phyloP scores from a whole-genome alignment of 1,140 invertebrate species.

The Leptonema lineaticorne region DNA sequence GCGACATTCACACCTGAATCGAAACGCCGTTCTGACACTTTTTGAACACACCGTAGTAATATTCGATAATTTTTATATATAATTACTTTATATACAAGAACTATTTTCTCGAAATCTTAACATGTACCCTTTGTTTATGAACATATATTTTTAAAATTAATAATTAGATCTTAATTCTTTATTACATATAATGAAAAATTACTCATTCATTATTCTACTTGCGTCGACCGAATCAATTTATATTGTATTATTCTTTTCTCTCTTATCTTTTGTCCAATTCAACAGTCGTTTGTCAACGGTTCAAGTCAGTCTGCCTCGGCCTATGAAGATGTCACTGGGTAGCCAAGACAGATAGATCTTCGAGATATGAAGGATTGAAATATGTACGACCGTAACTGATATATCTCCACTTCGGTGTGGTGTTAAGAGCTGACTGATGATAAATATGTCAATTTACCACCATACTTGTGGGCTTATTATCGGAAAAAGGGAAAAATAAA shows the following conservation, averaged over 20 bases:
- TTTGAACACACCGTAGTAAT: background rate
- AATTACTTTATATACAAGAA: too few relatives aligned
- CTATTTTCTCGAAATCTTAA: too few relatives aligned
- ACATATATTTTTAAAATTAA: too few relatives aligned
- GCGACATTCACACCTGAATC: constrained; percentile 13
- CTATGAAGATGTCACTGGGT: constrained; percentile 4
- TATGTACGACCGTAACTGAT: constrained; percentile 11
- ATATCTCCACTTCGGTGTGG: background rate
- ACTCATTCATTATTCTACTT: too few relatives aligned
- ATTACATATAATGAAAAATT: too few relatives aligned
- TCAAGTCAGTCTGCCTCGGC: background rate
- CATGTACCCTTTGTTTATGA: too few relatives aligned
- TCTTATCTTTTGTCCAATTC: too few relatives aligned
- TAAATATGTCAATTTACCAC: constrained; percentile 12
- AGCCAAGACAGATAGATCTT: background rate
- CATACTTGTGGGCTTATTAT: background rate
- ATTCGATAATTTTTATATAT: too few relatives aligned
- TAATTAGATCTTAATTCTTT: too few relatives aligned
- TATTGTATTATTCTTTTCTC: too few relatives aligned
- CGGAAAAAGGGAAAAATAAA: too few relatives aligned
- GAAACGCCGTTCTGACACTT: background rate
- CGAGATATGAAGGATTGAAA: constrained; percentile 20
- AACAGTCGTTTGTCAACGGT: background rate
- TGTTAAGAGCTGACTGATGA: constrained; percentile 1
- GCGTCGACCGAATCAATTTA: too few relatives aligned